Percentiles rank a stretch among this genome's conserved stretches.
phyloP scores from a whole-genome alignment of 2,797 vertebrate genomes.

The Sebastes matsubarae region DNA sequence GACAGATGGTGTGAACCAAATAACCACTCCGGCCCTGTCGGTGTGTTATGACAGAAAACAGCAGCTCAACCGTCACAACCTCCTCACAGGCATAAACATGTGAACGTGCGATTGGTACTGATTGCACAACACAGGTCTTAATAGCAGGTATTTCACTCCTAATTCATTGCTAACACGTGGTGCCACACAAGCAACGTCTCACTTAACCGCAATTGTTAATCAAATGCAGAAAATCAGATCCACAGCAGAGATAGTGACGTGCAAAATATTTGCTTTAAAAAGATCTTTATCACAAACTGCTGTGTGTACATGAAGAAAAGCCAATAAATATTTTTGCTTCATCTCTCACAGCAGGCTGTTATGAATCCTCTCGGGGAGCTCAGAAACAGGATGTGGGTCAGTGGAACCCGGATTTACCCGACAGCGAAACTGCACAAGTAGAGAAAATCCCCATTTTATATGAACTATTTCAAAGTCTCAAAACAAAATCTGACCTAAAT shows the following conservation, averaged over 20 bases:
- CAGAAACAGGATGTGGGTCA: slow-evolving; percentile 59
- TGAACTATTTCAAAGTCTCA: slow-evolving; percentile 51
- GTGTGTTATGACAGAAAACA: slow-evolving; percentile 67
- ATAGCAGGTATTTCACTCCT: not conserved
- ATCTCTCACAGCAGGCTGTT: slow-evolving; percentile 30
- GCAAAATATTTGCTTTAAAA: slow-evolving; percentile 25
- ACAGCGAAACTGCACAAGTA: slow-evolving; percentile 42
- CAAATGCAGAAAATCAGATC: slow-evolving; percentile 15
- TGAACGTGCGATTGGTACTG: not conserved
- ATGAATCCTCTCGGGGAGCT: slow-evolving; percentile 39
- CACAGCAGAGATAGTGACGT: not conserved
- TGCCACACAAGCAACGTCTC: not conserved
- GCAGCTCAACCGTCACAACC: slow-evolving; percentile 55
- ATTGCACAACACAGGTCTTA: slow-evolving; percentile 42
- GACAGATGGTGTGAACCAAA: slow-evolving; percentile 68
- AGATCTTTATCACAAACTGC: slow-evolving; percentile 42
- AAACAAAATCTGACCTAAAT: slow-evolving; percentile 69
- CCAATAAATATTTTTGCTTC: slow-evolving; percentile 39
- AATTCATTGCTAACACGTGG: not conserved
- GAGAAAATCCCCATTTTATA: slow-evolving; percentile 59
- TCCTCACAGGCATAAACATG: slow-evolving; percentile 46
- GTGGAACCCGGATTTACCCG: slow-evolving; percentile 41
- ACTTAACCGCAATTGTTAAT: slow-evolving; percentile 11
- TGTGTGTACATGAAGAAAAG: slow-evolving; percentile 23
- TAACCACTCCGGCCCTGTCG: slow-evolving; percentile 9